Evolutionary conservation across 2,113 vertebrate genomes (phyloP), one percentile per base, ranked within the genome.

Genomic region (Ageneiosus marmoratus): DNA sequence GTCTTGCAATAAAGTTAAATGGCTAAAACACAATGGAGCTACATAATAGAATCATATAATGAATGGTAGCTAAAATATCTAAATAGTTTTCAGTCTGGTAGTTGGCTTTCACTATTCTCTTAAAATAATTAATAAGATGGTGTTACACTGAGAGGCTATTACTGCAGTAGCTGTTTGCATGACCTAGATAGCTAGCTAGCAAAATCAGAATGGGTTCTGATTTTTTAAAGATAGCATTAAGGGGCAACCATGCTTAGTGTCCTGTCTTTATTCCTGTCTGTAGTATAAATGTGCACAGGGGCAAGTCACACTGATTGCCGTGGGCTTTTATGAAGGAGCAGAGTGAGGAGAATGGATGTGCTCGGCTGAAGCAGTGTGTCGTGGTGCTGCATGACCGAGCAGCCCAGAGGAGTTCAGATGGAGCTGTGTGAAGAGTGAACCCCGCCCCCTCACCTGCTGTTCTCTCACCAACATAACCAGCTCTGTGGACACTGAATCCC

Each of bases 391-490:
- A 79, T 89, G 85, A 79, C 84, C 89, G 84, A 87, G 87, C 55
- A 86, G 83, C 82, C 79, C 86, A 77, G 82, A 89, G 86, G 82
- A 82, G 85, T 85, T 88, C 90, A 90, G 90, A 93, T 92, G 90
- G 93, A 91, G 89, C 88, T 89, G 90, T 93, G 91, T 91, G 91
- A 92, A 86, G 90, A 89, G 80, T 81, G 41, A 76, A 83, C 48
- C 1, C 16, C 48, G 6, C 46, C n/a, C 5, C 18, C 82, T 88
- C 87, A 91, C 90, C 86, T 79, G 86, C 86, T 41, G 88, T 74
- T 89, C 91, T 92, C 91, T 90, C 89, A 92, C 91, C 90, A 91
- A 91, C 93, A 93, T 89, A 93, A 91, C 93, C 91, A 91, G 79
- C 88, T 88, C 87, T 86, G 88, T 89, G 83, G 29, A 53, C 70